These are phyloP conservation scores for Eupithecia vulgata DNA, from an alignment of 2,888 invertebrate genomes.

Conservation along the genomic window DNA sequence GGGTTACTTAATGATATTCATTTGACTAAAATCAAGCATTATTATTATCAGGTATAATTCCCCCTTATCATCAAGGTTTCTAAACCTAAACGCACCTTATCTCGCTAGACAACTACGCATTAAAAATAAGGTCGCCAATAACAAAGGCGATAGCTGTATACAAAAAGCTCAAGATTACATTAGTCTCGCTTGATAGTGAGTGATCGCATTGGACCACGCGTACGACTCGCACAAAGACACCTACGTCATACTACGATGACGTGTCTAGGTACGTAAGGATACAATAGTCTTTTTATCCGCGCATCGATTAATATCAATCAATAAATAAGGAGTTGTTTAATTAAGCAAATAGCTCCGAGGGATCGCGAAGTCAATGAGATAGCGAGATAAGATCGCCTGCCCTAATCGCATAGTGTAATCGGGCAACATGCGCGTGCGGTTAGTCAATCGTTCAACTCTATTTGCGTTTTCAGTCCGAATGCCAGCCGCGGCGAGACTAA, in stretches of 20 bases:
- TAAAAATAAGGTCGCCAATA: constrained; percentile 17
- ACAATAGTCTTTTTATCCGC: constrained; percentile 52
- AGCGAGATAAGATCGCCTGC: constrained; percentile 44
- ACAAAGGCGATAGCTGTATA: constrained; percentile 9
- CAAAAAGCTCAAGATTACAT: constrained; percentile 21
- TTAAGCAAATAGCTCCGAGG: constrained; percentile 13
- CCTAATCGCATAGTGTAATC: constrained; percentile 53
- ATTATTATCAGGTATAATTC: not conserved
- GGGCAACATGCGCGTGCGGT: constrained; percentile 73
- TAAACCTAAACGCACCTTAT: not conserved
- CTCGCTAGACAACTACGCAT: constrained; percentile 11
- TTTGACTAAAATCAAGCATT: not conserved
- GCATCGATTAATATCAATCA: constrained; percentile 51
- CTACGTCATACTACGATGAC: constrained; percentile 50
- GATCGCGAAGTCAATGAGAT: constrained; percentile 32
- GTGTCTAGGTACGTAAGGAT: constrained; percentile 40
- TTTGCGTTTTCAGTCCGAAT: constrained; percentile 69
- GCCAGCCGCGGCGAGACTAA: constrained; percentile 66
- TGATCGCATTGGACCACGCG: constrained; percentile 43
- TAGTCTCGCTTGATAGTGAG: constrained; percentile 8
- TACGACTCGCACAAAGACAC: constrained; percentile 58
- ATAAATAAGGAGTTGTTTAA: constrained; percentile 40
- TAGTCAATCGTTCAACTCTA: constrained; percentile 74
- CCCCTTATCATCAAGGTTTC: not conserved
- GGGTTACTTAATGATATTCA: too few relatives aligned